A percentile compares a stretch with the other conserved stretches of the same genome.
These are phyloP conservation scores for human (Homo sapiens) DNA, from an alignment of 2,113 vertebrate species.

Conservation along the genomic window DNA sequence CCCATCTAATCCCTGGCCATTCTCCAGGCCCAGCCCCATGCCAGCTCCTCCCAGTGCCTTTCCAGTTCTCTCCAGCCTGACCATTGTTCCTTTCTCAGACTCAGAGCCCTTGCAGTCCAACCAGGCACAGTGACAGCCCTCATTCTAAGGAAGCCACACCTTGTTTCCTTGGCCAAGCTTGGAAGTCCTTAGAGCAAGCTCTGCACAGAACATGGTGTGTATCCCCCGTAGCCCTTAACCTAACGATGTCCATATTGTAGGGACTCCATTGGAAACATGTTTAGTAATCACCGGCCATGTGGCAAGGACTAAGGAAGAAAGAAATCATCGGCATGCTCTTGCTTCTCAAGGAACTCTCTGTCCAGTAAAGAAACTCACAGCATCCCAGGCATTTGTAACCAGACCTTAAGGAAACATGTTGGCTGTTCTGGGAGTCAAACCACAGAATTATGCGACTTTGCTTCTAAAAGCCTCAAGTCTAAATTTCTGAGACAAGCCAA, in stretches of 20 bases:
- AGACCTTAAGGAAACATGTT: neutral
- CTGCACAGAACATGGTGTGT: neutral
- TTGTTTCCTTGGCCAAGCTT: neutral
- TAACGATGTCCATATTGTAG: fast-evolving
- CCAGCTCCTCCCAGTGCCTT: too few species aligned
- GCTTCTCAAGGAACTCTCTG: neutral
- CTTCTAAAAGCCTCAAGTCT: neutral
- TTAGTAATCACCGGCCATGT: neutral
- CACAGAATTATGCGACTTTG: neutral
- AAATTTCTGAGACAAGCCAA: neutral
- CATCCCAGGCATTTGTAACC: neutral
- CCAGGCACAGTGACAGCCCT: neutral
- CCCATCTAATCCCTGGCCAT: too few species aligned
- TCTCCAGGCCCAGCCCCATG: too few species aligned
- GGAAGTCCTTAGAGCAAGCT: neutral
- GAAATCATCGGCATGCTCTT: neutral
- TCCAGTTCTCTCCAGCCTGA: neutral
- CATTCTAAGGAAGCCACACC: neutral
- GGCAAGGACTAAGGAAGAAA: neutral
- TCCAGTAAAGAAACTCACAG: neutral
- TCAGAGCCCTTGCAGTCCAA: neutral
- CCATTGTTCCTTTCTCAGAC: fast-evolving
- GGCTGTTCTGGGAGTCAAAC: neutral
- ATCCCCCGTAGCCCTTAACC: neutral
- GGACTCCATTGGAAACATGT: neutral